Base-by-base conservation (phyloP, 1,140 invertebrate species). In the Drosophila sturtevanti region DNA sequence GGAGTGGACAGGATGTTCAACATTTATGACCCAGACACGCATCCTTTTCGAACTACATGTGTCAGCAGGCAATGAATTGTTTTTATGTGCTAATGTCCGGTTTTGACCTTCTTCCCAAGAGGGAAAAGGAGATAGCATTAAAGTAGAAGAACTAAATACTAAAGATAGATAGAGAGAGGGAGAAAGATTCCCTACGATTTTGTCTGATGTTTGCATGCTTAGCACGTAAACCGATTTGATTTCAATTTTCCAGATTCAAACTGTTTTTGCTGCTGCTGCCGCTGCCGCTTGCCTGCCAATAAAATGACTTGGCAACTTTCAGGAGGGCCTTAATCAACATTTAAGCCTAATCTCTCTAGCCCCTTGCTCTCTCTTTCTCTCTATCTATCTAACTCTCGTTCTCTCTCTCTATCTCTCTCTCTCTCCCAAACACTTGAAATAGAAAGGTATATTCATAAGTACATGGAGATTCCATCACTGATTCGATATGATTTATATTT, bases 141-240 rank as follows among this genome's bases (percentile, higher is more conserved):
- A 24, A 24, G 4, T 24, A 24, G 4, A 4, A 24, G 24, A 24
- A 24, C 24, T 24, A 24, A 24, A 24, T 5, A n/a, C n/a, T n/a
- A 44, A 11, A 37, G 35, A 12, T 3, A n/a, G 11, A 21, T 7
- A 2, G 16, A 11, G 41, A 44, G 10, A 18, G 16, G 5, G 16
- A 48, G 7, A 21, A 16, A 18, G 41, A 21, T 2, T 18, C 18
- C 58, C 38, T 55, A 55, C 52, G 54, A 52, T 56, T 54, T 48
- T 48, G 41, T 48, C 51, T 54, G 21, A 11, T 16, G 31, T 34
- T 38, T 44, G 78, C 75, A 90, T 90, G 78, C 89, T 14, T 41
- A 74, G 79, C 89, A 90, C 89, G 89, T 90, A 90, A 90, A 80
- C 64, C 81, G 89, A 90, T 90, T 90, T 90, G 89, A 90, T 90